Evolutionary conservation across 1,140 invertebrate genomes (phyloP).

Genomic region (Lethocerus indicus): DNA sequence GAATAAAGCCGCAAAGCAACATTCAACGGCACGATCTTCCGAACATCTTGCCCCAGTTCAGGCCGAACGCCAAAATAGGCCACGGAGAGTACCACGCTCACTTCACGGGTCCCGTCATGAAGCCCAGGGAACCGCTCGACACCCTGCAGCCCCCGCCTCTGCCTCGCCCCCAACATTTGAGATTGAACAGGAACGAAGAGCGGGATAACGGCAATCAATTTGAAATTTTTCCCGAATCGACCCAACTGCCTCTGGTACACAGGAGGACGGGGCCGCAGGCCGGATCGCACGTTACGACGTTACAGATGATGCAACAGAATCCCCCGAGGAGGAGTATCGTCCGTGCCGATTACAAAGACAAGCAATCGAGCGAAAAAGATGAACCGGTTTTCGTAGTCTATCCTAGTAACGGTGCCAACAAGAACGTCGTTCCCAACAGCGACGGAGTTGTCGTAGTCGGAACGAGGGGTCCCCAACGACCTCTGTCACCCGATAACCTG

Average conservation of each 20-base stretch:
- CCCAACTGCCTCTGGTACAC: slow-evolving; percentile 12
- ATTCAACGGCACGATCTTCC: slow-evolving; percentile 28
- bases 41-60: slow-evolving; percentile 50
- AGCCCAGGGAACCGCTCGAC: slow-evolving; percentile 20
- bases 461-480: slow-evolving; percentile 31
- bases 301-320: slow-evolving; percentile 42
- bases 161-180: slow-evolving; percentile 25
- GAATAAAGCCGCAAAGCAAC: slow-evolving; percentile 12
- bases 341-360: slow-evolving; percentile 11
- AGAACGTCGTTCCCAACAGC: slow-evolving; percentile 27
- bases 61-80: slow-evolving; percentile 43
- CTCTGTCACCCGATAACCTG: slow-evolving; percentile 32
- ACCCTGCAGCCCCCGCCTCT: slow-evolving; percentile 25
- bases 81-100: slow-evolving; percentile 25
- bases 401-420: slow-evolving; percentile 24
- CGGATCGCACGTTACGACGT: slow-evolving; percentile 30
- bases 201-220: slow-evolving; percentile 14
- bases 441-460: slow-evolving; percentile 35
- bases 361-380: slow-evolving; percentile 10
- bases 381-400: slow-evolving; percentile 42
- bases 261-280: slow-evolving; percentile 16
- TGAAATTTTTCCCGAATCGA: slow-evolving; percentile 19
- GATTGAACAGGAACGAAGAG: slow-evolving; percentile 23
- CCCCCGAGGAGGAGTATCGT: slow-evolving; percentile 13
- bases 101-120: not conserved